Percentiles rank a stretch among this genome's conserved stretches.
These are phyloP conservation scores for Nebria brevicollis DNA, from an alignment of 2,888 invertebrate genomes.

Conservation along the genomic window DNA sequence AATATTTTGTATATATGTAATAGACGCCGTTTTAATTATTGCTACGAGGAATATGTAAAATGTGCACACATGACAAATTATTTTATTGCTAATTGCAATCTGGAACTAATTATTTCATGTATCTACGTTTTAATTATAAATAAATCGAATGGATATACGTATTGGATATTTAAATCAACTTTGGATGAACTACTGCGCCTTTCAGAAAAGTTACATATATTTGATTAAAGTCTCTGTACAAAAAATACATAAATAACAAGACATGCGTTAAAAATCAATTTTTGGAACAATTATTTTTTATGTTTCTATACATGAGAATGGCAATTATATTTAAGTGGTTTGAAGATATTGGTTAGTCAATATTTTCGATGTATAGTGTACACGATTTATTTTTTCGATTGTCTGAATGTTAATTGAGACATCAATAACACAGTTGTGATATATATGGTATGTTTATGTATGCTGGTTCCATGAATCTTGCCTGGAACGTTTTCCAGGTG, in stretches of 20 bases:
- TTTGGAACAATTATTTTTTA: no score
- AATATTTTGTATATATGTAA: neutral
- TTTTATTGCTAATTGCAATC: neutral
- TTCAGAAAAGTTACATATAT: conserved; percentile 14
- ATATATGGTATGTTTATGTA: conserved; percentile 8
- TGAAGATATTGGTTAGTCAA: neutral
- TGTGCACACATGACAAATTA: neutral
- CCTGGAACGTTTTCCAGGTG: conserved; percentile 10
- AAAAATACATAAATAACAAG: no score
- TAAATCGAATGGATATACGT: neutral
- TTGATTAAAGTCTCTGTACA: neutral
- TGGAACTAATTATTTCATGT: neutral
- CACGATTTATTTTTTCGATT: conserved; percentile 33
- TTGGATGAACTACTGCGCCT: neutral
- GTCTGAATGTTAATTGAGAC: conserved; percentile 44
- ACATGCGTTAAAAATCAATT: no score
- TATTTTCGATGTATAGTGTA: conserved; percentile 28
- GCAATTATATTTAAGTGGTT: no score
- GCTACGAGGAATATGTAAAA: neutral
- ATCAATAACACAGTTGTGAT: conserved; percentile 29
- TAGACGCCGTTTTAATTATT: neutral
- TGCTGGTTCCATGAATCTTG: conserved; percentile 32
- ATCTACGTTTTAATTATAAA: neutral
- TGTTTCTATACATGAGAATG: no score
- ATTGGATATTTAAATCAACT: neutral